Evolutionary conservation across 2,113 vertebrate species (phyloP).

Genomic region (Petrocephalus zakoni): DNA sequence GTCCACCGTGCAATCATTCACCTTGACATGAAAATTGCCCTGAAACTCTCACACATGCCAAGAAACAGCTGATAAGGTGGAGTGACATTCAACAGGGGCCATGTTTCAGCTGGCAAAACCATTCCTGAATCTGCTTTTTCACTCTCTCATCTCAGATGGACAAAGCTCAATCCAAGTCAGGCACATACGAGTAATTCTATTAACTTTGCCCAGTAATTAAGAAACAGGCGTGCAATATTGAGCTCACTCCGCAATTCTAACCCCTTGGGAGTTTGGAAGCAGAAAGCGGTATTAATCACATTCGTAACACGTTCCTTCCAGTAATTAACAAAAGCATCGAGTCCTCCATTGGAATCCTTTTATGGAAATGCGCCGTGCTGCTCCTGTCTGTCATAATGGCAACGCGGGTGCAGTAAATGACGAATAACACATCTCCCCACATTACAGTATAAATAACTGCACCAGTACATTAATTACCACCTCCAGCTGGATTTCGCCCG

Average conservation of each 20-base stretch:
- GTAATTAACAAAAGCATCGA: slow-evolving; percentile 40
- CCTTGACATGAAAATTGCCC: not conserved
- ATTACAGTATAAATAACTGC: slow-evolving; percentile 50
- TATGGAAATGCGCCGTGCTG: slow-evolving; percentile 24
- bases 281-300: slow-evolving; percentile 6
- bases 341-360: slow-evolving; percentile 32
- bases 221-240: not conserved
- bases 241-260: not conserved
- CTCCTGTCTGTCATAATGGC: slow-evolving; percentile 26
- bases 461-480: slow-evolving; percentile 51
- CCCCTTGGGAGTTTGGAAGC: not conserved
- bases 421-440: slow-evolving; percentile 34
- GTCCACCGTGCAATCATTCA: not conserved
- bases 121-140: not conserved
- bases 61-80: not conserved
- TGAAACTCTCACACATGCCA: not conserved
- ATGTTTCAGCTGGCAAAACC: not conserved
- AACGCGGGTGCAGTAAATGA: slow-evolving; percentile 36
- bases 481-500: slow-evolving; percentile 44
- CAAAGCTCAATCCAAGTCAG: not conserved
- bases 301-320: slow-evolving; percentile 29
- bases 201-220: slow-evolving; percentile 9
- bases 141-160: not conserved
- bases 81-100: not conserved
- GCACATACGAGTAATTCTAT: slow-evolving; percentile 7